These are phyloP conservation scores for Dermatophagoides farinae DNA, from an alignment of 1,140 invertebrate species.

Conservation along the genomic window DNA sequence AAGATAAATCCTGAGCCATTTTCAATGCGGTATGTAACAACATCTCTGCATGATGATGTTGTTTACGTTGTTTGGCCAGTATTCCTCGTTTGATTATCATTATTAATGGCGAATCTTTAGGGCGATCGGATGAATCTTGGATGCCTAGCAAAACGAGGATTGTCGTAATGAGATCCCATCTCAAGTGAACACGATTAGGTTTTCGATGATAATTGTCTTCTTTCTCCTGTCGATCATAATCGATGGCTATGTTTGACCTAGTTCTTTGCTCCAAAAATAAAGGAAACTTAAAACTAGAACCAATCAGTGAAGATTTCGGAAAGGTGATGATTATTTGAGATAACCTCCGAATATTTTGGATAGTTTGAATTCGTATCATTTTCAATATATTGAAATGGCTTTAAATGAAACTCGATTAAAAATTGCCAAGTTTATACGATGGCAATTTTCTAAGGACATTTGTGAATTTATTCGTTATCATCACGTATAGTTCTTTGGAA, in stretches of 20 bases:
- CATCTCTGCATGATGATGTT: constrained; percentile 58
- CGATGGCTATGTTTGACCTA: not conserved
- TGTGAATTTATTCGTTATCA: too few species aligned
- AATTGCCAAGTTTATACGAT: too few species aligned
- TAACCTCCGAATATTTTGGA: too few species aligned
- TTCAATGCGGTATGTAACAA: constrained; percentile 58
- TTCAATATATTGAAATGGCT: too few species aligned
- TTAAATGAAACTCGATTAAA: too few species aligned
- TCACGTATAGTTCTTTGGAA: too few species aligned
- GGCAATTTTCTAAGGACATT: too few species aligned
- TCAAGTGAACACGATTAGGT: not conserved
- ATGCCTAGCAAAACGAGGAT: not conserved
- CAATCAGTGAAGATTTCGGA: not conserved
- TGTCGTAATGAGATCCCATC: not conserved
- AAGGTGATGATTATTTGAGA: not conserved
- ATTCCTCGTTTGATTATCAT: constrained; percentile 43
- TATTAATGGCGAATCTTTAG: constrained; percentile 42
- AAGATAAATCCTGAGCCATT: constrained; percentile 53
- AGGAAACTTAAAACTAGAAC: not conserved
- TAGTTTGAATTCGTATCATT: too few species aligned
- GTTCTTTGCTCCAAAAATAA: not conserved
- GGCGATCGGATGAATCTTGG: constrained; percentile 13
- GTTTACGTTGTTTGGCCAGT: constrained; percentile 36
- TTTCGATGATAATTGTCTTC: not conserved
- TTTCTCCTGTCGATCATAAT: not conserved